phyloP scores from a whole-genome alignment of 2,113 vertebrate genomes.

The Chaetura pelagica region DNA sequence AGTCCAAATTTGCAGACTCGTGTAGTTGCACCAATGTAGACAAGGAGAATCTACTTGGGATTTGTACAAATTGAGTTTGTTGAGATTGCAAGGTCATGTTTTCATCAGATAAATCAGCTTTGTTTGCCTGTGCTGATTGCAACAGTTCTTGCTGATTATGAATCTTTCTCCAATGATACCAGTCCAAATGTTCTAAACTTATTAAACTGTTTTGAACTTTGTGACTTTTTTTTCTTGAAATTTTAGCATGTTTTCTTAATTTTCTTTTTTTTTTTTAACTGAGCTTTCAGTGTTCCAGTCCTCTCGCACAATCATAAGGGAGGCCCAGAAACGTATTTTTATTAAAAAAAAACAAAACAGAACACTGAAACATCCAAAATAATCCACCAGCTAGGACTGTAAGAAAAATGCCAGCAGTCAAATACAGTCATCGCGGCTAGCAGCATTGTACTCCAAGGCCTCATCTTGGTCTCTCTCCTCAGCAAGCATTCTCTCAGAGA shows the following conservation, averaged over 20 bases:
- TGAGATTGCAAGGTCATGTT: not conserved
- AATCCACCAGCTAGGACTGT: not conserved
- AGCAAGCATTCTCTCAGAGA: rapidly evolving
- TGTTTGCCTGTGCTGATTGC: not conserved
- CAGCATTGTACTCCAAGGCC: not conserved
- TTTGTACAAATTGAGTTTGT: not conserved
- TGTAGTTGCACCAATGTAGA: not conserved
- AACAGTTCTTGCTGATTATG: not conserved
- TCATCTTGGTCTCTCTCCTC: not conserved
- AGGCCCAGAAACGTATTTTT: not conserved
- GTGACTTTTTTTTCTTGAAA: not conserved
- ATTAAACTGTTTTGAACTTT: not conserved
- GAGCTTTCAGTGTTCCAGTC: not conserved
- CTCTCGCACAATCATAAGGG: not conserved
- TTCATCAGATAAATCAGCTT: not conserved
- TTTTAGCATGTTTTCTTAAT: constrained; percentile 18
- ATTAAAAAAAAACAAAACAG: not conserved
- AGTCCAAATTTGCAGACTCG: not conserved
- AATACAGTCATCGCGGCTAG: not conserved
- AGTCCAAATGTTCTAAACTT: not conserved
- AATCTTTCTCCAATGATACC: not conserved
- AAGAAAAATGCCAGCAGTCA: not conserved
- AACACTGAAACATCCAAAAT: not conserved
- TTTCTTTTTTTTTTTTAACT: constrained; percentile 27
- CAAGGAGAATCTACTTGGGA: not conserved